Conservation (phyloP, 2,113 vertebrate genomes). For the Baryphthengus martii region DNA sequence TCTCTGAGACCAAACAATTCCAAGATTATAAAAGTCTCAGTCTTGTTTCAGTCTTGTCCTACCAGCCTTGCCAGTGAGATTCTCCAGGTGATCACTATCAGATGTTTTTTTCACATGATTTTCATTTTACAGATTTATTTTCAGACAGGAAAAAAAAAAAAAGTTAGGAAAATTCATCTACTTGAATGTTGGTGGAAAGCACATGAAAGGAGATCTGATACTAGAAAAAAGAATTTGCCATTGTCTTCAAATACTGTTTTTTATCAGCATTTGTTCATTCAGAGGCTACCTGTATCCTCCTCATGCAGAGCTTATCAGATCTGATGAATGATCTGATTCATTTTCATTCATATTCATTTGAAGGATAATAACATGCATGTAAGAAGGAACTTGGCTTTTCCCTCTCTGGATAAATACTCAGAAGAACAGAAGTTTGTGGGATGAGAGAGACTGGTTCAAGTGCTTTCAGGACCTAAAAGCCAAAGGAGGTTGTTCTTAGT, state of each 20-base stretch:
- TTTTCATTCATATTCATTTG: not conserved
- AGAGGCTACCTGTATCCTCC: not conserved
- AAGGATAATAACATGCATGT: not conserved
- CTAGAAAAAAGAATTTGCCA: not conserved
- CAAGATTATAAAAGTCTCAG: not conserved
- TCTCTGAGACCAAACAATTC: not conserved
- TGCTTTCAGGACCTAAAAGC: not conserved
- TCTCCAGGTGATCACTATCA: not conserved
- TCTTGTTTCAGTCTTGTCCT: conserved; percentile 7
- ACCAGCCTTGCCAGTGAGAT: not conserved
- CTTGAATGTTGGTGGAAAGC: not conserved
- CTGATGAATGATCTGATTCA: not conserved
- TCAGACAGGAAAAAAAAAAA: not conserved
- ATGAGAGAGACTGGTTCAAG: not conserved
- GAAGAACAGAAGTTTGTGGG: not conserved
- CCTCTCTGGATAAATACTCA: not conserved
- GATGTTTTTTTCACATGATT: not conserved
- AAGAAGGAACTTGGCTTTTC: not conserved
- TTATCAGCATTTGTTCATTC: not conserved
- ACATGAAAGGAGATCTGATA: not conserved
- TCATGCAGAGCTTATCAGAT: not conserved
- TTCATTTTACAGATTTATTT: not conserved
- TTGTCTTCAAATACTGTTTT: not conserved
- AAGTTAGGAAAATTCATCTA: not conserved
- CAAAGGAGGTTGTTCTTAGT: not conserved